Conservation (phyloP, 2,797 vertebrate genomes). For the Hylomyscus alleni region DNA sequence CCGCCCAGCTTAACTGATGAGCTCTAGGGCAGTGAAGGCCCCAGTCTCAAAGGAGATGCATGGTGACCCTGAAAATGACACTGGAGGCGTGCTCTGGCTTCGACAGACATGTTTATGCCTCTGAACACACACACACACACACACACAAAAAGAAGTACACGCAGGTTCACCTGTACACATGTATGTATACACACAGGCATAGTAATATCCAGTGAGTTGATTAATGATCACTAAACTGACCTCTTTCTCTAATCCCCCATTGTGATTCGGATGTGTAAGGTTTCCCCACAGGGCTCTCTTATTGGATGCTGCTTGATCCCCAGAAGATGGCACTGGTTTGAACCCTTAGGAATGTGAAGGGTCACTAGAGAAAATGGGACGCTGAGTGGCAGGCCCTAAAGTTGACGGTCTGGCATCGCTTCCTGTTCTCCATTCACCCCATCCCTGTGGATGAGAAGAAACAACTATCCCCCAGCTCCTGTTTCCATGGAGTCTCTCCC, state of each 20-base stretch:
- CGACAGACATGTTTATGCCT: neutral
- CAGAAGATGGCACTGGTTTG: neutral
- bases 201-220: neutral
- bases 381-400: neutral
- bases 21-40: neutral
- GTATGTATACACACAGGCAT: neutral
- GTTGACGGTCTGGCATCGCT: neutral
- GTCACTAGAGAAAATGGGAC: neutral
- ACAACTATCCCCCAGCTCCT: neutral
- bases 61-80: neutral
- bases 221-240: neutral
- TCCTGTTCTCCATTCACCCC: neutral
- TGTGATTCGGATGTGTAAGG: neutral
- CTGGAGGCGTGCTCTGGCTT: neutral
- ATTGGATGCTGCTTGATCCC: neutral
- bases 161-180: neutral
- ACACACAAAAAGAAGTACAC: too few relatives aligned
- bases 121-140: too few relatives aligned
- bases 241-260: neutral
- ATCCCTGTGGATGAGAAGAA: neutral
- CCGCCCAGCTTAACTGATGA: fast-evolving
- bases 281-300: neutral
- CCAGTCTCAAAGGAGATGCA: neutral
- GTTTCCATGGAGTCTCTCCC: neutral
- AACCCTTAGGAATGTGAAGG: neutral